A percentile compares a stretch with the other conserved stretches of the same genome.
phyloP scores from a whole-genome alignment of 2,888 invertebrate genomes.

The Lottia gigantea region DNA sequence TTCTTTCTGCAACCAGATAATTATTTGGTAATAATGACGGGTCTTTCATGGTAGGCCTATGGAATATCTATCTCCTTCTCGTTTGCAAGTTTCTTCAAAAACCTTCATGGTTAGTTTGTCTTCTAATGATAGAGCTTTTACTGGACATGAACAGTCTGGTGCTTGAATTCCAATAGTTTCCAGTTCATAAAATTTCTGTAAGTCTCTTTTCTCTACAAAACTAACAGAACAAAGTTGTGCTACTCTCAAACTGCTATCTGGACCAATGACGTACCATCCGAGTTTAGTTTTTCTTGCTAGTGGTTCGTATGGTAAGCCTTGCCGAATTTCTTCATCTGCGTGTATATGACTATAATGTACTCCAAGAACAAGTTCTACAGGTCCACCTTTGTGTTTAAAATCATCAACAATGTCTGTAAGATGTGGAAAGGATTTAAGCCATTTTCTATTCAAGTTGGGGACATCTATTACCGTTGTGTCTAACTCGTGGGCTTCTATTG shows the following conservation, averaged over 20 bases:
- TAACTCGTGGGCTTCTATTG: slow-evolving; percentile 20
- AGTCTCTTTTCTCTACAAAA: slow-evolving; percentile 13
- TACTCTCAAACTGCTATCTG: background rate
- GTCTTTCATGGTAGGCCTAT: slow-evolving; percentile 19
- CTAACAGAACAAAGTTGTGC: background rate
- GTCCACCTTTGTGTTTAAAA: slow-evolving; percentile 17
- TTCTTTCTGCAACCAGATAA: slow-evolving; percentile 13
- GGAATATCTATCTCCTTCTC: slow-evolving; percentile 10
- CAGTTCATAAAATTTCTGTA: slow-evolving; percentile 12
- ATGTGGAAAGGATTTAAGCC: slow-evolving; percentile 5
- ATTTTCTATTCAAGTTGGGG: slow-evolving; percentile 11
- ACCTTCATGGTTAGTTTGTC: slow-evolving; percentile 16
- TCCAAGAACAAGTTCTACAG: slow-evolving; percentile 16
- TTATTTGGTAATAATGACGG: slow-evolving; percentile 17
- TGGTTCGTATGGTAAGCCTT: slow-evolving; percentile 23
- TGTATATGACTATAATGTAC: slow-evolving; percentile 24
- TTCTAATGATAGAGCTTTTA: slow-evolving; percentile 6
- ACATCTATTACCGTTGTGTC: slow-evolving; percentile 21
- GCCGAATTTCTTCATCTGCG: slow-evolving; percentile 14
- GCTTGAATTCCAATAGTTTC: too few relatives aligned
- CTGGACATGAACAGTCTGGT: slow-evolving; percentile 19
- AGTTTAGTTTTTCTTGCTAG: slow-evolving; percentile 17
- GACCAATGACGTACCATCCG: slow-evolving; percentile 23
- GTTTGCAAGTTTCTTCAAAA: slow-evolving; percentile 17
- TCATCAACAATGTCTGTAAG: background rate